phyloP scores from a whole-genome alignment of 2,888 invertebrate species.

The Xanthorhoe spadicearia region DNA sequence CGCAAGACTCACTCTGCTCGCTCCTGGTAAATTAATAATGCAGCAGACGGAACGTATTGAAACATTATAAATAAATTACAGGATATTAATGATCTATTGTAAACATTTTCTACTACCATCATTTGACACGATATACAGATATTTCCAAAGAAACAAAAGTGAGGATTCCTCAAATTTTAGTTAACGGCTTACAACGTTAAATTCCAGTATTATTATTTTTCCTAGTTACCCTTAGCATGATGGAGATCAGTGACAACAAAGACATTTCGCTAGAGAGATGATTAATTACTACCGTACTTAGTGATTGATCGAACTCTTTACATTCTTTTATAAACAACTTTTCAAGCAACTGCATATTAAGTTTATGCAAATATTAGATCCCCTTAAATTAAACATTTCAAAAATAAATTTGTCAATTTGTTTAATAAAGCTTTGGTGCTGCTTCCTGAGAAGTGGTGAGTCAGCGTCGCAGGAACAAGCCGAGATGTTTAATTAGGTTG shows the following conservation, averaged over 20 bases:
- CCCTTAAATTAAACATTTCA: conserved; percentile 65
- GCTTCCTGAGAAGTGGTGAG: conserved; percentile 53
- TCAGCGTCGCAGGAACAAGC: conserved; percentile 47
- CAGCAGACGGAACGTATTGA: conserved; percentile 59
- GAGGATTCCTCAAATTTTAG: conserved; percentile 2
- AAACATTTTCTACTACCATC: background rate
- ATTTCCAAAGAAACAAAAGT: too few species aligned
- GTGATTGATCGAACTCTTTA: conserved; percentile 75
- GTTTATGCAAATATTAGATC: conserved; percentile 62
- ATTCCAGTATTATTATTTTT: conserved; percentile 18
- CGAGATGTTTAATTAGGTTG: conserved; percentile 70
- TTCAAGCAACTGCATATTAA: conserved; percentile 42
- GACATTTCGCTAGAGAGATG: conserved; percentile 63
- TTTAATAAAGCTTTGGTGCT: conserved; percentile 63
- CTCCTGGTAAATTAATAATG: conserved; percentile 54
- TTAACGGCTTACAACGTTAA: background rate
- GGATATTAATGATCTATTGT: background rate
- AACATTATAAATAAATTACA: conserved; percentile 11
- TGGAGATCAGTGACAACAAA: conserved; percentile 41
- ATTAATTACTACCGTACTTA: conserved; percentile 71
- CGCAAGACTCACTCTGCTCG: conserved; percentile 52
- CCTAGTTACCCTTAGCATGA: conserved; percentile 58
- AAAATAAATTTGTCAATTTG: conserved; percentile 72
- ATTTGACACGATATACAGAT: background rate
- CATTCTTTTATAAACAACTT: conserved; percentile 49